A percentile compares a stretch with the other conserved stretches of the same genome.
phyloP scores from a whole-genome alignment of 2,113 vertebrate genomes.

The Spea bombifrons region DNA sequence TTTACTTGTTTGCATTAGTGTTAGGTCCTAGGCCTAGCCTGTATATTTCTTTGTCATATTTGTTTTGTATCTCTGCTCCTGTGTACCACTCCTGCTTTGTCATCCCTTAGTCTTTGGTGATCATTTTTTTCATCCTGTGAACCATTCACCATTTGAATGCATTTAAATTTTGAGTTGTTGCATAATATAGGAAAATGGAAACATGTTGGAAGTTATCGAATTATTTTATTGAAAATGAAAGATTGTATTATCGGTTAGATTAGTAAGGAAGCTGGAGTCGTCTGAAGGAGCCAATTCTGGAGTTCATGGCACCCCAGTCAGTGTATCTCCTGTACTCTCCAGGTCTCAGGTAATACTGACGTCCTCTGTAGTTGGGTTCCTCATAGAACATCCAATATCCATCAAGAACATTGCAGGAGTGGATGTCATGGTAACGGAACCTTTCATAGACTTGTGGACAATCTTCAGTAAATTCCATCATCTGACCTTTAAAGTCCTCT shows the following conservation, averaged over 20 bases:
- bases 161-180: too few species aligned
- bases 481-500: slow-evolving; percentile 25
- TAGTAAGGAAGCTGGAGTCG: slow-evolving; percentile 1
- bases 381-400: slow-evolving; percentile 27
- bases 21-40: too few species aligned
- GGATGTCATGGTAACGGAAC: slow-evolving; percentile 19
- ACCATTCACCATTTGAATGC: too few species aligned
- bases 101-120: too few species aligned
- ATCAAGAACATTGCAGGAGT: slow-evolving; percentile 22
- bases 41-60: too few species aligned
- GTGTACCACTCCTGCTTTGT: too few species aligned
- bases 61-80: too few species aligned
- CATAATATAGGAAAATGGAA: too few species aligned
- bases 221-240: neutral
- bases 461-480: slow-evolving; percentile 28
- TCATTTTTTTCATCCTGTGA: too few species aligned
- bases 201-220: too few species aligned
- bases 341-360: slow-evolving; percentile 27
- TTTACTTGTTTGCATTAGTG: too few species aligned
- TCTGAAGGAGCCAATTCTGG: slow-evolving; percentile 22
- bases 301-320: slow-evolving; percentile 8
- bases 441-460: slow-evolving; percentile 15
- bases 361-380: slow-evolving; percentile 20
- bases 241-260: neutral
- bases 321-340: slow-evolving; percentile 22